Evolutionary conservation across 2,113 vertebrate species (phyloP).

Genomic region (Brachyhypopomus occidentalis): DNA sequence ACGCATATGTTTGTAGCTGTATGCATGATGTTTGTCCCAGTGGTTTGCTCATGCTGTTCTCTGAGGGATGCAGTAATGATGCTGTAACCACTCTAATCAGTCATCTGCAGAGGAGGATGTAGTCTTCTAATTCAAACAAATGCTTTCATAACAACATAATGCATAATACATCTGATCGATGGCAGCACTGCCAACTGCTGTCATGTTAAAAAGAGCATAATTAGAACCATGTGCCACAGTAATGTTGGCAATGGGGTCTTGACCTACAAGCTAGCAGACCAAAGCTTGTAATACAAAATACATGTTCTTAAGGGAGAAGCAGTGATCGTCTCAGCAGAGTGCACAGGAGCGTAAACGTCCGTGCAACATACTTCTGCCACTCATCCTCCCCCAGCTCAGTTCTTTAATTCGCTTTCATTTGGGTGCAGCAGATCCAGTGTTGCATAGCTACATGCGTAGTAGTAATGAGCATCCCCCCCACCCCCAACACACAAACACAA

Average conservation of each 20-base stretch:
- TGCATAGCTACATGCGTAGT: background rate
- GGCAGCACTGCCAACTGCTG: background rate
- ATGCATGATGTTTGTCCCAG: background rate
- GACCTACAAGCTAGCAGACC: slow-evolving; percentile 11
- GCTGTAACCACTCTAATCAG: background rate
- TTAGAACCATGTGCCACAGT: slow-evolving; percentile 1
- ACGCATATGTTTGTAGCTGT: background rate
- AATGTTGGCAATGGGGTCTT: background rate
- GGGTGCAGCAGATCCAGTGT: background rate
- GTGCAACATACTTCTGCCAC: background rate
- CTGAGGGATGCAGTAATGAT: slow-evolving; percentile 8
- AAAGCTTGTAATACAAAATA: background rate
- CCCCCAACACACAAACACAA: slow-evolving; percentile 1
- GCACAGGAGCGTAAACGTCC: background rate
- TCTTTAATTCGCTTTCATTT: background rate
- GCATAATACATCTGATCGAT: slow-evolving; percentile 19
- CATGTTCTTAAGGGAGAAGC: background rate
- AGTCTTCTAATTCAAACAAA: slow-evolving; percentile 19
- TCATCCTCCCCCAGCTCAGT: background rate
- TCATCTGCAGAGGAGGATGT: background rate
- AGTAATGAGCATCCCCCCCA: slow-evolving; percentile 5
- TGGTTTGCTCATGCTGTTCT: background rate
- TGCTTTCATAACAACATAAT: background rate
- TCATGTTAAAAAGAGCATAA: background rate
- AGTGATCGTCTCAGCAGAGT: background rate